Base-by-base conservation (phyloP, 2,113 vertebrate genomes). In the Sinocyclocheilus grahami region DNA sequence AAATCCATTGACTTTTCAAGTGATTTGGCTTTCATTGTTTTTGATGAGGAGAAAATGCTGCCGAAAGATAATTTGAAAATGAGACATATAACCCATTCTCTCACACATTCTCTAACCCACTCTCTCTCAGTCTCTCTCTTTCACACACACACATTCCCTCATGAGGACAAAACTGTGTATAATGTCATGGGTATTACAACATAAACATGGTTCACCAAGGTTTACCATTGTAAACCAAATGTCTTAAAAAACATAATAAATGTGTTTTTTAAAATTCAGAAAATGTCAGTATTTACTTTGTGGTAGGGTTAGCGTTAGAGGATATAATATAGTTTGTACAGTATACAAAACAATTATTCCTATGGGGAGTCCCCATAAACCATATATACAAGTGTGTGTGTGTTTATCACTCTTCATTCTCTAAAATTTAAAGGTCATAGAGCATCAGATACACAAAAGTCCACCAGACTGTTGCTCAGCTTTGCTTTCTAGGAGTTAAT, bases 1-100 rank as follows among this genome's bases (percentile, higher is more conserved):
- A 85, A 90, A 82, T 55, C 72, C 58, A 88, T 90, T 30, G 46
- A 75, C 81, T 88, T 85, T 90, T 90, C 51, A 89, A 86, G 78
- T 88, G 33, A 72, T 71, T 89, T 12, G 33, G 80, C 65, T 85
- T 78, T 79, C 65, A 78, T 27, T 63, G 55, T 67, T 81, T 88
- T 89, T 60, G 72, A 51, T 65, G 71, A 65, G 78, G n/a, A 24
- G 72, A 16, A 46, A 78, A 46, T 39, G 22, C 39, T 75, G 42
- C 42, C 42, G 13, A 24, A 48, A 24, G 72, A 46, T 48, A 12
- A 24, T 48, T 67, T 67, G 3, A 42, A 72, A 37, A 42, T 11
- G 33, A 39, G 33, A 39, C 18, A 22, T 6, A 55, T n/a, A 60
- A 60, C 10, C 18, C 55, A 20, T 60, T 60, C 58, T 62, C 20